Evolutionary conservation across 2,113 vertebrate species (phyloP).

Genomic region (Tetrao urogallus): DNA sequence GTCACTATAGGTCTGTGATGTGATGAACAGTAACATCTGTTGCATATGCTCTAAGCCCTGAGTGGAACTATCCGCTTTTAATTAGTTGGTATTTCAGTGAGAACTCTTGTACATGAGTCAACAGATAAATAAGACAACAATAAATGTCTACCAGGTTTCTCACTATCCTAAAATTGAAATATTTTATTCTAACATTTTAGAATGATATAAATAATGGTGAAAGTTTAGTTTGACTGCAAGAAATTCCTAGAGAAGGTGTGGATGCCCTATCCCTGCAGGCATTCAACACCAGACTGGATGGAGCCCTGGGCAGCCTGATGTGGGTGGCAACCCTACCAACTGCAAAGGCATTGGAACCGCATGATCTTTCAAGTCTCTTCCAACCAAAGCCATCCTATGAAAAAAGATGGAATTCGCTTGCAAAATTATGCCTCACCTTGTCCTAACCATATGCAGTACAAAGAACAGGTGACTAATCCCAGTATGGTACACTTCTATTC

Average conservation of each 20-base stretch:
- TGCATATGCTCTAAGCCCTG: neutral
- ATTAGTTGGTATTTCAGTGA: neutral
- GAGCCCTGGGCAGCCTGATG: too few species aligned
- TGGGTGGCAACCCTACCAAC: neutral
- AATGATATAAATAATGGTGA: neutral
- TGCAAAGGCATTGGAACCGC: neutral
- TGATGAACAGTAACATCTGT: neutral
- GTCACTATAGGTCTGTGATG: neutral
- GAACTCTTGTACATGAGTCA: neutral
- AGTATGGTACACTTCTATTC: neutral
- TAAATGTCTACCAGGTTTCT: neutral
- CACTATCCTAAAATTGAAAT: neutral
- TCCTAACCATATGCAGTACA: neutral
- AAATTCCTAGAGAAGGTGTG: neutral
- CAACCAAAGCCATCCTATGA: neutral
- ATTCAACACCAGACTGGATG: neutral
- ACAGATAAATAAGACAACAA: neutral
- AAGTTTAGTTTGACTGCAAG: neutral
- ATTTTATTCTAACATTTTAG: neutral
- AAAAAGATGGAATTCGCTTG: neutral
- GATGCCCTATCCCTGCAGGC: neutral
- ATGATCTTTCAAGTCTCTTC: neutral
- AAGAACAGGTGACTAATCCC: neutral
- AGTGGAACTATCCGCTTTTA: neutral
- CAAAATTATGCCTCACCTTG: neutral